Conservation (phyloP, 2,797 vertebrate genomes). For the Pagetopsis macropterus region DNA sequence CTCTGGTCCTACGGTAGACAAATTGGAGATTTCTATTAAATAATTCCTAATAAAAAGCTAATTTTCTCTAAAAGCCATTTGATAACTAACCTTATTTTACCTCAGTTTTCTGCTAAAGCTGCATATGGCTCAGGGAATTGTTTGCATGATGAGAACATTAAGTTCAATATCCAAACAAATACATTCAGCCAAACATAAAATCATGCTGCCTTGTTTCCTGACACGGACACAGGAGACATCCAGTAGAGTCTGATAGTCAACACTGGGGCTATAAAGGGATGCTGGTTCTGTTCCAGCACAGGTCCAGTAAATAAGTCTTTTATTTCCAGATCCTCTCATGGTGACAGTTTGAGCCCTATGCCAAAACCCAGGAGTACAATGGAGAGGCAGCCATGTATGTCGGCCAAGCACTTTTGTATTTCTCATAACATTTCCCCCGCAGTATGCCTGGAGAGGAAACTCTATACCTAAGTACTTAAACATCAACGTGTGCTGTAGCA, state of each 20-base stretch:
- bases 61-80: conserved; percentile 16
- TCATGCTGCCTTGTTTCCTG: conserved; percentile 40
- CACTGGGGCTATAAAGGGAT: conserved; percentile 54
- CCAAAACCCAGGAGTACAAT: conserved; percentile 62
- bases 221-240: conserved; percentile 43
- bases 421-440: conserved; percentile 52
- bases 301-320: conserved; percentile 60
- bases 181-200: neutral
- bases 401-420: conserved; percentile 59
- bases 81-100: neutral
- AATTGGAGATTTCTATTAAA: conserved; percentile 9
- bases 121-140: neutral
- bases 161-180: conserved; percentile 14
- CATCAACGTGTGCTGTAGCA: conserved; percentile 31
- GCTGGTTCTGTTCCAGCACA: conserved; percentile 44
- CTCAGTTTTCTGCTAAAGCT: neutral
- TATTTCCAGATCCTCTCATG: conserved; percentile 60
- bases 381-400: conserved; percentile 48
- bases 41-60: neutral
- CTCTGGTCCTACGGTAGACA: neutral
- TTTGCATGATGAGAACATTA: conserved; percentile 14
- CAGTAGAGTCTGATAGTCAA: conserved; percentile 30
- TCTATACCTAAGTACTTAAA: conserved; percentile 56
- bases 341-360: conserved; percentile 55
- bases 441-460: conserved; percentile 48